Percentiles rank a stretch among this genome's conserved stretches.
Conservation (phyloP, 1,140 invertebrate genomes). For the Drosophila simulans region DNA sequence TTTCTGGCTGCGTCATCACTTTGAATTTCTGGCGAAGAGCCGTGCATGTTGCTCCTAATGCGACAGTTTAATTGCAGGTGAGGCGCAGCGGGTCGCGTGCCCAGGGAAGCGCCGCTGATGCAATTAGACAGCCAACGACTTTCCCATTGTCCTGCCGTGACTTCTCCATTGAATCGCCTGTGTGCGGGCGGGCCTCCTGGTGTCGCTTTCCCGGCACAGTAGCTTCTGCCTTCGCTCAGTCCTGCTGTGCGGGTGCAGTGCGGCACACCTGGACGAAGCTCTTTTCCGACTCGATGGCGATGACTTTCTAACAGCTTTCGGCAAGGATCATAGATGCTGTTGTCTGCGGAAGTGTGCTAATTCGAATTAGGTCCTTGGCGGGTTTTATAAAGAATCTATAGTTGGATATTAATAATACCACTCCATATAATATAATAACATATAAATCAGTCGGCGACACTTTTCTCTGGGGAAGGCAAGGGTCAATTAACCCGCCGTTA, state of each 20-base stretch:
- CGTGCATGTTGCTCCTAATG: slow-evolving; percentile 59
- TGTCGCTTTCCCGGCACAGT: slow-evolving; percentile 5
- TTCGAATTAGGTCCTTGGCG: too few relatives aligned
- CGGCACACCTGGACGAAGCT: slow-evolving; percentile 38
- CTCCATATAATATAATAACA: background rate
- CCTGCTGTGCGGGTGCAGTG: slow-evolving; percentile 40
- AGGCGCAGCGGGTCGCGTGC: slow-evolving; percentile 68
- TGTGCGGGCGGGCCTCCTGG: slow-evolving; percentile 11
- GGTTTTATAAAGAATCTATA: too few relatives aligned
- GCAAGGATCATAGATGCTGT: background rate
- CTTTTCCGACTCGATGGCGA: slow-evolving; percentile 20
- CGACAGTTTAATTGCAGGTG: slow-evolving; percentile 84
- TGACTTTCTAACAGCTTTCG: slow-evolving; percentile 34
- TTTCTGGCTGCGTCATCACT: slow-evolving; percentile 75
- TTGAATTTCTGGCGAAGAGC: slow-evolving; percentile 33
- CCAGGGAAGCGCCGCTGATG: slow-evolving; percentile 63
- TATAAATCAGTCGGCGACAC: slow-evolving; percentile 12
- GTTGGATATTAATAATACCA: too few relatives aligned
- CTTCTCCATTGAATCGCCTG: slow-evolving; percentile 40
- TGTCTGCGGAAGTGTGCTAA: background rate
- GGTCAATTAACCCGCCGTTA: slow-evolving; percentile 31
- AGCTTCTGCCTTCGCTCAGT: slow-evolving; percentile 16
- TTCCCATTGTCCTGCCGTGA: slow-evolving; percentile 75
- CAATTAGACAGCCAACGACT: slow-evolving; percentile 78
- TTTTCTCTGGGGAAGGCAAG: slow-evolving; percentile 7